A percentile compares a stretch with the other conserved stretches of the same genome.
Evolutionary conservation across 2,888 invertebrate genomes (phyloP).

Genomic region (Limnephilus marmoratus): DNA sequence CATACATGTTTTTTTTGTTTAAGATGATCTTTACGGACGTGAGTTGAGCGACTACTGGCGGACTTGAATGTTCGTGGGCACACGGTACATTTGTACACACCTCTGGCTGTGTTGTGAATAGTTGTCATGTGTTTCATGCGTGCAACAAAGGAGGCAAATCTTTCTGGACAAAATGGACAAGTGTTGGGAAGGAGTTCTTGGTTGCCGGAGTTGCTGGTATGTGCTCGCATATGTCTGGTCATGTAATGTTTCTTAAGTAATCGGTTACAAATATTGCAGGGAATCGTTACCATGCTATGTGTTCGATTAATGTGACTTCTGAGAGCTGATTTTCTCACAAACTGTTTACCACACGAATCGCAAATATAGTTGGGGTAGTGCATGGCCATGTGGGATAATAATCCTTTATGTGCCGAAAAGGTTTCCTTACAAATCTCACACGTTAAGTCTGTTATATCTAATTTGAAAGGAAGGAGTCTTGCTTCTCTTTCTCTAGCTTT

Average conservation of each 20-base stretch:
- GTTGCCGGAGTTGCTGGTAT: constrained; percentile 7
- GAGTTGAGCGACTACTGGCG: constrained; percentile 2
- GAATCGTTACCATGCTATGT: constrained; percentile 30
- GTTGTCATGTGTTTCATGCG: constrained; percentile 39
- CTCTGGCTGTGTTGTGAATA: neutral
- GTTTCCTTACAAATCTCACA: constrained; percentile 29
- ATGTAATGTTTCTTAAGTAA: constrained; percentile 33
- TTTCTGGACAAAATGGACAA: constrained; percentile 61
- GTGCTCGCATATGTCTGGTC: constrained; percentile 35
- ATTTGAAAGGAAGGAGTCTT: constrained; percentile 4
- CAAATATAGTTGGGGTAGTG: constrained; percentile 37
- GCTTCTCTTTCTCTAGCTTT: constrained; percentile 34
- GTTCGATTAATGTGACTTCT: constrained; percentile 22
- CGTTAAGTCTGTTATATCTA: constrained; percentile 19
- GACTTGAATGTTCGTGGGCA: constrained; percentile 22
- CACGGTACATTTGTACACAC: constrained; percentile 26
- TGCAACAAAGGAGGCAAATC: constrained; percentile 57
- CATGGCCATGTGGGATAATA: neutral
- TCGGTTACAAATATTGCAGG: constrained; percentile 38
- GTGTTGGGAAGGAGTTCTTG: constrained; percentile 41
- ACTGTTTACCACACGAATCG: constrained; percentile 34
- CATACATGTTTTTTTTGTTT: constrained; percentile 29
- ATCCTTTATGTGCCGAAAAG: constrained; percentile 9
- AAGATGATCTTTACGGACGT: constrained; percentile 26
- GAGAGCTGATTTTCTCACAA: constrained; percentile 7